phyloP scores from a whole-genome alignment of 2,797 vertebrate species.

The Danio kyathit region DNA sequence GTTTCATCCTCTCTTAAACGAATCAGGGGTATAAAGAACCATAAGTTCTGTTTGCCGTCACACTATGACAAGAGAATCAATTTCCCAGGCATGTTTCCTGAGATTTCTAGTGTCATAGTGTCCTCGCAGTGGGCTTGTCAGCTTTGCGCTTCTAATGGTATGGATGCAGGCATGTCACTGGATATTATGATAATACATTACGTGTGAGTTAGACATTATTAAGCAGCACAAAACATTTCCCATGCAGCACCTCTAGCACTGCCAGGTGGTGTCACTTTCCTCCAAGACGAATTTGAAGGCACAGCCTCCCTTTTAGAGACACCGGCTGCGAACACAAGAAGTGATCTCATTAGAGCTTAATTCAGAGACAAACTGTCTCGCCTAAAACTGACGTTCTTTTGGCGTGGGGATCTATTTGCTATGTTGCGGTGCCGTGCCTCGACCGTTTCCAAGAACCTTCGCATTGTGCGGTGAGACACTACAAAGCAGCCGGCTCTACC shows the following conservation, averaged over 20 bases:
- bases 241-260: constrained; percentile 46
- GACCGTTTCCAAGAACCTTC: constrained; percentile 59
- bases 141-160: constrained; percentile 8
- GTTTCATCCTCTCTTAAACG: not conserved
- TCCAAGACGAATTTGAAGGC: constrained; percentile 52
- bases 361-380: constrained; percentile 67
- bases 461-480: constrained; percentile 61
- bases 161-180: constrained; percentile 7
- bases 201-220: constrained; percentile 34
- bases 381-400: constrained; percentile 55
- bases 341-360: constrained; percentile 65
- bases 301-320: constrained; percentile 52
- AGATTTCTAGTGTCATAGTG: constrained; percentile 6
- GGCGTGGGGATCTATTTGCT: constrained; percentile 59
- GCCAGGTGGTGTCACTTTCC: constrained; percentile 58
- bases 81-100: constrained; percentile 1
- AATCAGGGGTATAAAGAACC: not conserved
- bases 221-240: constrained; percentile 40
- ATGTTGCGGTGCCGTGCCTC: constrained; percentile 51
- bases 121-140: constrained; percentile 6
- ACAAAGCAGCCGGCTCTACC: constrained; percentile 65
- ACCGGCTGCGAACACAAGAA: constrained; percentile 50
- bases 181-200: constrained; percentile 39
- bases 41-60: constrained; percentile 2
- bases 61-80: not conserved